A percentile compares a stretch with the other conserved stretches of the same genome.
Evolutionary conservation across 2,888 invertebrate species (phyloP).

Genomic region (Neoscelio sp.): DNA sequence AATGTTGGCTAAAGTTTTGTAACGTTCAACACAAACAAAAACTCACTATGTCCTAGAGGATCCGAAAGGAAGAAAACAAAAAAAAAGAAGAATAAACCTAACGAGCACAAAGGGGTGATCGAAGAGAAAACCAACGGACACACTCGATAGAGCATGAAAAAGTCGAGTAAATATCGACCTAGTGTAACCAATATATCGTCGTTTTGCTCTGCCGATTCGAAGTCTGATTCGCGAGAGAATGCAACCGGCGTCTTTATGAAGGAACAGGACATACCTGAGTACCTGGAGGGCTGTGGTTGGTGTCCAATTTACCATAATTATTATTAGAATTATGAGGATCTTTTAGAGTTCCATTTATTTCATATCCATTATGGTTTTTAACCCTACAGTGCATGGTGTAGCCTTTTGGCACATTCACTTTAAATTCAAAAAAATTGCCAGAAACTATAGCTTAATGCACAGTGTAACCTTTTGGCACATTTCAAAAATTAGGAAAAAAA

Average conservation of each 20-base stretch:
- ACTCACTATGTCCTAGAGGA: constrained; percentile 30
- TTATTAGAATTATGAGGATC: too few species aligned
- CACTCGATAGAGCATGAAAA: constrained; percentile 65
- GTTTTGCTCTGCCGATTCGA: constrained; percentile 59
- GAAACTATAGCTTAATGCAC: too few species aligned
- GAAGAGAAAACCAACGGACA: constrained; percentile 15
- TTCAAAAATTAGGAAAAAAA: too few species aligned
- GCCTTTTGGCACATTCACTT: too few species aligned
- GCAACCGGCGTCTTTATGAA: constrained; percentile 77
- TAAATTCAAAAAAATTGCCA: too few species aligned
- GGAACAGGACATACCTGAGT: constrained; percentile 82
- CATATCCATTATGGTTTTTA: too few species aligned
- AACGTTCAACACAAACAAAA: constrained; percentile 1
- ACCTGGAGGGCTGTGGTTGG: constrained; percentile 81
- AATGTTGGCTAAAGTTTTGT: constrained; percentile 30
- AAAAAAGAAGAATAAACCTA: background rate
- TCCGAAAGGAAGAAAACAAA: background rate
- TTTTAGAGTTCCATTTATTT: too few species aligned
- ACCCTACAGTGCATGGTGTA: too few species aligned
- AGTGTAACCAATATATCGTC: constrained; percentile 59
- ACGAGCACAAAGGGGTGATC: constrained; percentile 3
- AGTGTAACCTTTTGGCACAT: too few species aligned
- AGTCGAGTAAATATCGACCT: constrained; percentile 61
- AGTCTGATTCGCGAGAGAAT: constrained; percentile 57
- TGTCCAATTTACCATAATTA: too few species aligned